phyloP scores from a whole-genome alignment of 1,140 invertebrate species.

The Drosophila sproati region DNA sequence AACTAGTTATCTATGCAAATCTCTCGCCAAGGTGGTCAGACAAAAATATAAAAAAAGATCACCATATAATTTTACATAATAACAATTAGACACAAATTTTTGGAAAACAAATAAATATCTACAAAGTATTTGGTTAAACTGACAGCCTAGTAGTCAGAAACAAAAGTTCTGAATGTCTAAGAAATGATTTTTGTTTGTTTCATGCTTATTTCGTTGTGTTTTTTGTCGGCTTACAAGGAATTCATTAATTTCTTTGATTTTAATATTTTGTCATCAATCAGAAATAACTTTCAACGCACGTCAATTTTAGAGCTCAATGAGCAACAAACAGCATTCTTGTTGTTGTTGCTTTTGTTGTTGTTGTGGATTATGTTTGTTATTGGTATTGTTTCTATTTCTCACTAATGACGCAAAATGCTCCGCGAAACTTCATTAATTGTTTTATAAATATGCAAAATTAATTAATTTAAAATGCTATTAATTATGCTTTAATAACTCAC shows the following conservation, averaged over 20 bases:
- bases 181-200: slow-evolving; percentile 60
- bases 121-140: slow-evolving; percentile 61
- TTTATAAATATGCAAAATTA: slow-evolving; percentile 81
- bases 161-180: slow-evolving; percentile 50
- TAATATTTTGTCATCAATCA: slow-evolving; percentile 81
- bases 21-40: slow-evolving; percentile 52
- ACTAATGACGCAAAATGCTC: slow-evolving; percentile 65
- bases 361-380: slow-evolving; percentile 28
- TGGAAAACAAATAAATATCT: slow-evolving; percentile 66
- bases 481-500: slow-evolving; percentile 78
- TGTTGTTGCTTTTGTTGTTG: slow-evolving; percentile 15
- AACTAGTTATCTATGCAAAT: slow-evolving; percentile 62
- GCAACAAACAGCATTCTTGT: slow-evolving; percentile 22
- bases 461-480: slow-evolving; percentile 81
- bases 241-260: slow-evolving; percentile 74
- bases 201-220: slow-evolving; percentile 45
- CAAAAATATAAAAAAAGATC: slow-evolving; percentile 21
- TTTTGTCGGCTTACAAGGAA: slow-evolving; percentile 70
- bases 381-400: slow-evolving; percentile 32
- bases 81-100: slow-evolving; percentile 69
- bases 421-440: slow-evolving; percentile 78
- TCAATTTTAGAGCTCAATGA: slow-evolving; percentile 68
- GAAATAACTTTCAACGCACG: slow-evolving; percentile 83
- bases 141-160: slow-evolving; percentile 5
- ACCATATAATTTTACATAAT: slow-evolving; percentile 67